Percentiles rank a stretch among this genome's conserved stretches.
Evolutionary conservation across 2,888 invertebrate genomes (phyloP).

Genomic region (Diloba caeruleocephala): DNA sequence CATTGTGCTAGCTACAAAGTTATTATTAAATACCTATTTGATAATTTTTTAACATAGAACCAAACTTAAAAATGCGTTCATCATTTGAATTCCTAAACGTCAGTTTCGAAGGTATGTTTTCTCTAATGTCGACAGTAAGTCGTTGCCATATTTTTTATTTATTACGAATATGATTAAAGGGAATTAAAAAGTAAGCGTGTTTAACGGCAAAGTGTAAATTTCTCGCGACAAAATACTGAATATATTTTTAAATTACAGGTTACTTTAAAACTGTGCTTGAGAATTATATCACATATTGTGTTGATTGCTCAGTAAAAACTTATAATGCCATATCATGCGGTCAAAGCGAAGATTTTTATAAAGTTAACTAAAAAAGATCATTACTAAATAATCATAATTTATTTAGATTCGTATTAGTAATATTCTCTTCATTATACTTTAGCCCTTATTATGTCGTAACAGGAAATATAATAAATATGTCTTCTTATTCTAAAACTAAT

Average conservation of each 20-base stretch:
- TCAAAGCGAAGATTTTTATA: constrained; percentile 21
- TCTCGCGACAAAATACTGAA: constrained; percentile 29
- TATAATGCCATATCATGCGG: constrained; percentile 42
- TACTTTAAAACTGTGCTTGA: constrained; percentile 20
- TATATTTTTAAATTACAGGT: constrained; percentile 8
- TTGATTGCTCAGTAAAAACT: constrained; percentile 45
- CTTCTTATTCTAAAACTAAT: constrained; percentile 9
- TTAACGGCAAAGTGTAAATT: constrained; percentile 23
- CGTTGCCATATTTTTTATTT: constrained; percentile 44
- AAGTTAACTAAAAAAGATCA: constrained; percentile 23
- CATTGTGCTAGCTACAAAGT: constrained; percentile 9
- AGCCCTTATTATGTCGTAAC: no score
- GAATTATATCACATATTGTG: constrained; percentile 15
- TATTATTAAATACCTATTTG: constrained; percentile 34
- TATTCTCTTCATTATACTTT: constrained; percentile 25
- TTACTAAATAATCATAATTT: constrained; percentile 38
- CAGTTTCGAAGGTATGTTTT: constrained; percentile 14
- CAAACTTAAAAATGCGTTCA: constrained; percentile 18
- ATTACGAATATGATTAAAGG: constrained; percentile 18
- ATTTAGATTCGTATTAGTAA: constrained; percentile 28
- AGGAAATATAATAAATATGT: neutral
- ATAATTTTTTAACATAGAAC: constrained; percentile 31
- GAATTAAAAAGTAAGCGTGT: constrained; percentile 7
- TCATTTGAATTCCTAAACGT: constrained; percentile 17
- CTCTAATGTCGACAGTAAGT: constrained; percentile 14